Percentiles rank a stretch among this genome's conserved stretches.
Evolutionary conservation across 2,797 vertebrate species (phyloP).

Genomic region (Sphenodon punctatus): DNA sequence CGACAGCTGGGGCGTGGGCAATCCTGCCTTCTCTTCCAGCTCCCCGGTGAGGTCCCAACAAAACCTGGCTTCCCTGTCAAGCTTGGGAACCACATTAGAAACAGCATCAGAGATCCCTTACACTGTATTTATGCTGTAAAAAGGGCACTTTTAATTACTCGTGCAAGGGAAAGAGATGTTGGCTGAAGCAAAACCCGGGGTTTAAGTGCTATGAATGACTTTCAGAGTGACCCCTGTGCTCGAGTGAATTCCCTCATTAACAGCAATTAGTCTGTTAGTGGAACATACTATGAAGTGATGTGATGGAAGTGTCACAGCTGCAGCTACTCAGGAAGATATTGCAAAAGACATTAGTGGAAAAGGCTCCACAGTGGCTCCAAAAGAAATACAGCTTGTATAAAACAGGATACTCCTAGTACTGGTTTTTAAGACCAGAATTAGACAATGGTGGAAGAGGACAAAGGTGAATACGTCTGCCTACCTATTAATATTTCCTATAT

Average conservation of each 20-base stretch:
- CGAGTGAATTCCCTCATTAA: neutral
- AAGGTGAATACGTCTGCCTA: neutral
- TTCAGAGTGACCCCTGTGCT: accelerated
- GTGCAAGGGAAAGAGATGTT: too few species aligned
- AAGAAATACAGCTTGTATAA: neutral
- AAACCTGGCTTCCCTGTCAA: too few species aligned
- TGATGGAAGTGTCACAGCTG: neutral
- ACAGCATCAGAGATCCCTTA: too few species aligned
- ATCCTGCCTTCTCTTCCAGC: too few species aligned
- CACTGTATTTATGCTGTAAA: too few species aligned
- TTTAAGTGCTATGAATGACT: too few species aligned
- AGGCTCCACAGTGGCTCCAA: neutral
- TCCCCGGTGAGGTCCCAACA: too few species aligned
- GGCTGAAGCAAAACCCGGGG: too few species aligned
- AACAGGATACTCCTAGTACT: neutral
- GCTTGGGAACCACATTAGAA: too few species aligned
- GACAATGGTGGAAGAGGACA: accelerated
- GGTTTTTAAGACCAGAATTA: neutral
- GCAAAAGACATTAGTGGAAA: neutral
- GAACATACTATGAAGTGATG: neutral
- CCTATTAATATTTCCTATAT: neutral
- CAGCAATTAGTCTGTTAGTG: neutral
- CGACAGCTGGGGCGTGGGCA: too few species aligned
- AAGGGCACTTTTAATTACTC: too few species aligned
- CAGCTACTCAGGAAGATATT: neutral